Base-by-base conservation (phyloP, 2,797 vertebrate species). In the Gallirallus australis region DNA sequence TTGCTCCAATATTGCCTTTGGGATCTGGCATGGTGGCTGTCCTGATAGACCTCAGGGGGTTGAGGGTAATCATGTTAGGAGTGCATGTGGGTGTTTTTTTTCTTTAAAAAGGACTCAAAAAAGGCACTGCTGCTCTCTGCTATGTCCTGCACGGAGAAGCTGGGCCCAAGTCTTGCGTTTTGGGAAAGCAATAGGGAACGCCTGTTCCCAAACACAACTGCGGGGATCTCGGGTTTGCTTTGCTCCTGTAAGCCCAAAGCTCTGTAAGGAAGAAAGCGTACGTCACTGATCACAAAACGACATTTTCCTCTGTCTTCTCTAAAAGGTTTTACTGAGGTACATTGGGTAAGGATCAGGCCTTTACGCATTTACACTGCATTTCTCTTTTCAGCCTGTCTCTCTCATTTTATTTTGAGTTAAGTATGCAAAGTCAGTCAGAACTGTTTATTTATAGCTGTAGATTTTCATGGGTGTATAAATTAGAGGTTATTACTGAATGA, bases 361-460 rank as follows among this genome's bases (percentile, higher is more conserved):
- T 77, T 27, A n/a, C 2, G 31, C 60, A 6, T 73, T 84, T 88
- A 90, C 73, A 64, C 33, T 31, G 47, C 13, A 35, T 92, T 95
- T 50, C 60, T 82, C 69, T 65, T 94, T 63, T 66, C 92, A 83
- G 68, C 19, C 73, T 37, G 47, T 82, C 68, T 82, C 92, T 20
- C 85, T 53, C 8, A 7, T 93, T 95, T 92, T 64, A 94, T 94
- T 97, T 95, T 94, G 82, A 97, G 96, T 92, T 92, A 97, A 94
- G 95, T 52, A 94, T 19, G 93, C 77, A 54, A 76, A 98, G 96
- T 84, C 97, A 97, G 97, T 95, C 86, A 96, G 96, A 97, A 82
- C 84, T 97, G 96, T 97, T 97, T 98, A 98, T 98, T 98, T 98
- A 97, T 98, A 98, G 97, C 96, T 37, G 54, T 65, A 81, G 94